These are phyloP conservation scores for Oasisia sp. DNA, from an alignment of 2,888 invertebrate species.

Conservation along the genomic window DNA sequence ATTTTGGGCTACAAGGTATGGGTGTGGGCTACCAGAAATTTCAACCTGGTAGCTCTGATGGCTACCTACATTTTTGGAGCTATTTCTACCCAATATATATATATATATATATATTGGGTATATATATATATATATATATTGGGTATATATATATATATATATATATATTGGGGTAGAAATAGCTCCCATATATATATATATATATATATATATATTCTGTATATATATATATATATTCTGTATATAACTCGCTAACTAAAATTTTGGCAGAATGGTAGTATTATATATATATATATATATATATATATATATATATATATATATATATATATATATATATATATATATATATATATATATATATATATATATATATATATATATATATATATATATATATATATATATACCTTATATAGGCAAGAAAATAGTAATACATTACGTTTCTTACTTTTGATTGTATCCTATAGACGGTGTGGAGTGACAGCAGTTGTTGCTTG, in stretches of 20 bases:
- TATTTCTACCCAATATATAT: background rate
- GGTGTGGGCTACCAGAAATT: too few species aligned
- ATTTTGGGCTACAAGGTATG: too few species aligned
- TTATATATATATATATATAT: background rate
- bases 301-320: background rate
- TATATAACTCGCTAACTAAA: too few species aligned
- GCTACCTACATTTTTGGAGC: too few species aligned
- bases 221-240: background rate
- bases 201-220: background rate
- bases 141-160: background rate
- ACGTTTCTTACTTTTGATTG: too few species aligned
- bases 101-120: background rate
- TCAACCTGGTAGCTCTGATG: too few species aligned
- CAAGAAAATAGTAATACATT: too few species aligned
- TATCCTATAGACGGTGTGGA: too few species aligned
- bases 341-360: background rate
- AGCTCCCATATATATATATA: background rate
- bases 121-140: background rate
- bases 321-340: constrained; percentile 14
- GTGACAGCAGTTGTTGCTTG: too few species aligned
- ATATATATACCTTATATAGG: too few species aligned
- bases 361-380: background rate
- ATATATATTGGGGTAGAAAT: constrained; percentile 1
- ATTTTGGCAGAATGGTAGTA: too few species aligned
- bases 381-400: background rate